phyloP scores from a whole-genome alignment of 2,797 vertebrate genomes.

The Petrocephalus schoutedeni region DNA sequence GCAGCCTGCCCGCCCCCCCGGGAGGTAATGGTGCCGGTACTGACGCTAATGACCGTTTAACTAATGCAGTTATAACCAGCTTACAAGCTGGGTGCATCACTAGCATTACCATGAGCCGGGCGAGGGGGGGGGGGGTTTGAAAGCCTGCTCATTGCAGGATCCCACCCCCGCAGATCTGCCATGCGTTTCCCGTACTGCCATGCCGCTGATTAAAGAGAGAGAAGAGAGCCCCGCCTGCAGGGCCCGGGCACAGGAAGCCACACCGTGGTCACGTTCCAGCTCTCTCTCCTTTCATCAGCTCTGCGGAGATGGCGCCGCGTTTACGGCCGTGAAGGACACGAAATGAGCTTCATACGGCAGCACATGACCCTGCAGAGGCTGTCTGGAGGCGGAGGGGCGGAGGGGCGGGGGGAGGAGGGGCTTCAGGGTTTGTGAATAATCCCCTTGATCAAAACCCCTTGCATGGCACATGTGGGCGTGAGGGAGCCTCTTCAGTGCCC shows the following conservation, averaged over 20 bases:
- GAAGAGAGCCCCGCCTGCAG: neutral
- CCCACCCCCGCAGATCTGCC: neutral
- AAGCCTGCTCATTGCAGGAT: neutral
- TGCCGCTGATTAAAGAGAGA: neutral
- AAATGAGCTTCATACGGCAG: neutral
- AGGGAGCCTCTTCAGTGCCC: neutral
- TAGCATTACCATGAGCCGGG: neutral
- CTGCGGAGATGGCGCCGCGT: neutral
- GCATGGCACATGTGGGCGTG: neutral
- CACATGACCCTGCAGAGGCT: neutral
- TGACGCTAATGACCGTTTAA: constrained; percentile 27
- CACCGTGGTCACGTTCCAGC: neutral
- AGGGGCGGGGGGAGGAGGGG: neutral
- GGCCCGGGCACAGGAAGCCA: neutral
- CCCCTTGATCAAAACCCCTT: neutral
- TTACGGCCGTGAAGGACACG: neutral
- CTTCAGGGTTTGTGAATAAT: neutral
- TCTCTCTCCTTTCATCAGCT: neutral
- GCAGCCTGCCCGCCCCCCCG: neutral
- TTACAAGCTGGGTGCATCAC: constrained; percentile 18
- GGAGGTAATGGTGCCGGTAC: constrained; percentile 17
- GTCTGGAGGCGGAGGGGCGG: neutral
- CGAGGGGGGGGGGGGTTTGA: neutral
- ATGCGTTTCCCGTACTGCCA: neutral
- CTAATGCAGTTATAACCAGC: constrained; percentile 27